A percentile compares a stretch with the other conserved stretches of the same genome.
These are phyloP conservation scores for Limonius californicus DNA, from an alignment of 1,140 invertebrate genomes.

Conservation along the genomic window DNA sequence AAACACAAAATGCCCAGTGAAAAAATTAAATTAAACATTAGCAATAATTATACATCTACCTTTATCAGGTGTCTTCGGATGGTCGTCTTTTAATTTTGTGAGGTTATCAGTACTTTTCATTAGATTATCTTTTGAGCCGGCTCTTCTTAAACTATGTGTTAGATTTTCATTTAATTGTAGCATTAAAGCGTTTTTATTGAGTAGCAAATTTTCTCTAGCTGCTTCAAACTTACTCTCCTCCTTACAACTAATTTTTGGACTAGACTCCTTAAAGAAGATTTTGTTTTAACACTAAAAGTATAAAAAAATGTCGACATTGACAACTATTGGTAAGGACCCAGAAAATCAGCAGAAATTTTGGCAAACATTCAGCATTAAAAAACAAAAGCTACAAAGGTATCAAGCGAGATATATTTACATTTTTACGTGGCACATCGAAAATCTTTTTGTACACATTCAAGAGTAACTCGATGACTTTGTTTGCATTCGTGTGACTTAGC, in stretches of 20 bases:
- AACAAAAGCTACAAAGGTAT: too few species aligned
- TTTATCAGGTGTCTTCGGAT: not conserved
- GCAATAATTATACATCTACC: not conserved
- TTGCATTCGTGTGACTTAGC: slow-evolving; percentile 29
- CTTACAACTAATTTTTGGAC: not conserved
- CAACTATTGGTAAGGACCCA: not conserved
- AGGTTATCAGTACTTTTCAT: slow-evolving; percentile 2
- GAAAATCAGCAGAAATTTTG: too few species aligned
- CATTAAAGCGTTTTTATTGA: slow-evolving; percentile 2
- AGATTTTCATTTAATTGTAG: not conserved
- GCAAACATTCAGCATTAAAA: too few species aligned
- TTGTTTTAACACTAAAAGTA: too few species aligned
- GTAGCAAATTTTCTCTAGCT: not conserved
- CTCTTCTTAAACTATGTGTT: not conserved
- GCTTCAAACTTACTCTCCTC: not conserved
- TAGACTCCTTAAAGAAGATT: slow-evolving; percentile 11
- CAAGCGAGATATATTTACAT: not conserved
- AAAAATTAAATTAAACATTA: not conserved
- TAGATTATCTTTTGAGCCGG: not conserved
- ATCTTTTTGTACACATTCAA: slow-evolving; percentile 26
- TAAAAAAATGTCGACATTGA: not conserved
- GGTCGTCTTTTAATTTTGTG: not conserved
- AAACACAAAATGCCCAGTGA: not conserved
- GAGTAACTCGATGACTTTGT: slow-evolving; percentile 31
- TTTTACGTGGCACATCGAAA: not conserved